Percentiles rank a stretch among this genome's conserved stretches.
Evolutionary conservation across 2,888 invertebrate species (phyloP).

Genomic region (Ophion obscuratus): DNA sequence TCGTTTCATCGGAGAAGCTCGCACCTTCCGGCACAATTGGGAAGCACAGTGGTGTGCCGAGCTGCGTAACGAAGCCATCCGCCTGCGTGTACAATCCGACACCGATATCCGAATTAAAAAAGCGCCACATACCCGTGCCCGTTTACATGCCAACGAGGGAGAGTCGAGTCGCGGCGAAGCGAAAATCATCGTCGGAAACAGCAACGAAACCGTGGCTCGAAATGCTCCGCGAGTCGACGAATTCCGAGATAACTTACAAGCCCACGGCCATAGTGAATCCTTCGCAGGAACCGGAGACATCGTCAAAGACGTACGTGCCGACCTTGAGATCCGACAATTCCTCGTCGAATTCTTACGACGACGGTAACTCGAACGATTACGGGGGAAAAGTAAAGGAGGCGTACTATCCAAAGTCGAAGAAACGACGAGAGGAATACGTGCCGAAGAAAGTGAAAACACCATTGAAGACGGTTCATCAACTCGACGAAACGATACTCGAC

Average conservation of each 20-base stretch:
- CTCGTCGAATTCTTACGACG: conserved; percentile 75
- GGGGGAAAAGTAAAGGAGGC: conserved; percentile 77
- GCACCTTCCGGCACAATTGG: conserved; percentile 57
- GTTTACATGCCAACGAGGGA: conserved; percentile 81
- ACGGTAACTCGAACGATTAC: conserved; percentile 77
- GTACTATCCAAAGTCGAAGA: conserved; percentile 81
- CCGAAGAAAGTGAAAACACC: conserved; percentile 81
- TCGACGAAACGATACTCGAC: conserved; percentile 80
- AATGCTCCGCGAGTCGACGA: conserved; percentile 72
- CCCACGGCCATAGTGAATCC: conserved; percentile 78
- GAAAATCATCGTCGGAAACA: conserved; percentile 79
- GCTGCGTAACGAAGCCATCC: conserved; percentile 75
- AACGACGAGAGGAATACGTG: conserved; percentile 81
- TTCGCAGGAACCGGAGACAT: conserved; percentile 64
- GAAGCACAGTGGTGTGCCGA: conserved; percentile 74
- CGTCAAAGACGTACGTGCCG: conserved; percentile 77
- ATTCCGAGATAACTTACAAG: conserved; percentile 76
- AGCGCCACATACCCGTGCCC: conserved; percentile 82
- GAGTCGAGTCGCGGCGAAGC: conserved; percentile 77
- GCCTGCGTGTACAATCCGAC: conserved; percentile 87
- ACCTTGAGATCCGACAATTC: conserved; percentile 76
- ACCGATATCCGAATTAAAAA: conserved; percentile 87
- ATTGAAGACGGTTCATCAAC: conserved; percentile 74
- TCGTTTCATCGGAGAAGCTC: conserved; percentile 31
- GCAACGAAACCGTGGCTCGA: conserved; percentile 76